phyloP scores from a whole-genome alignment of 1,140 invertebrate genomes.

The Drosophila saltans region DNA sequence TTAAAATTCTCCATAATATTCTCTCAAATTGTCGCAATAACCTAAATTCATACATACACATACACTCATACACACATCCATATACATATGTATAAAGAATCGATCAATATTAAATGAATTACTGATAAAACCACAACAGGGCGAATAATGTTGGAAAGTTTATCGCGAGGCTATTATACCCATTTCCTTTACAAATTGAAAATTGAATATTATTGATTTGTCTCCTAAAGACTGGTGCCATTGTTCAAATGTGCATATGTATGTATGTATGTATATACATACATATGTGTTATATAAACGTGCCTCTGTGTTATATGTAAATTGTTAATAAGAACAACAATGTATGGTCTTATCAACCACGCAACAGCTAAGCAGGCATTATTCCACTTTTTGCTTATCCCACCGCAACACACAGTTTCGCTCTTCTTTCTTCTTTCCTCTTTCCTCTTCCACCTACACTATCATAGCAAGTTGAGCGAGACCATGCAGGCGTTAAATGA shows the following conservation, averaged over 20 bases:
- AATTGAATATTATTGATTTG: background rate
- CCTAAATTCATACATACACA: background rate
- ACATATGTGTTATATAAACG: background rate
- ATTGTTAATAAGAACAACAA: conserved; percentile 13
- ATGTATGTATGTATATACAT: background rate
- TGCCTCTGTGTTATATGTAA: background rate
- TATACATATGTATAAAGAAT: too few species aligned
- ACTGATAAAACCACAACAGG: conserved; percentile 3
- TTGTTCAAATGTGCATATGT: background rate
- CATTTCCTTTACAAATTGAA: background rate
- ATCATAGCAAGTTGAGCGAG: conserved; percentile 20
- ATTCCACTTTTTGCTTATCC: background rate
- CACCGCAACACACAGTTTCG: conserved; percentile 7
- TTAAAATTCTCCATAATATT: too few species aligned
- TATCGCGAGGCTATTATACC: background rate
- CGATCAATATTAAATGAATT: too few species aligned
- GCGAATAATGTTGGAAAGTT: background rate
- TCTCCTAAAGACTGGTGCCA: background rate
- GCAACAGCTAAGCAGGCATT: conserved; percentile 21
- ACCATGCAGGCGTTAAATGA: conserved; percentile 75
- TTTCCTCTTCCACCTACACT: background rate
- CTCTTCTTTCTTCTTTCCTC: conserved; percentile 20
- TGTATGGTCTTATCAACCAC: conserved; percentile 1
- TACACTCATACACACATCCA: background rate
- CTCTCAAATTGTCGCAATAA: too few species aligned